phyloP scores from a whole-genome alignment of 2,113 vertebrate species.

The Gasterosteus aculeatus region DNA sequence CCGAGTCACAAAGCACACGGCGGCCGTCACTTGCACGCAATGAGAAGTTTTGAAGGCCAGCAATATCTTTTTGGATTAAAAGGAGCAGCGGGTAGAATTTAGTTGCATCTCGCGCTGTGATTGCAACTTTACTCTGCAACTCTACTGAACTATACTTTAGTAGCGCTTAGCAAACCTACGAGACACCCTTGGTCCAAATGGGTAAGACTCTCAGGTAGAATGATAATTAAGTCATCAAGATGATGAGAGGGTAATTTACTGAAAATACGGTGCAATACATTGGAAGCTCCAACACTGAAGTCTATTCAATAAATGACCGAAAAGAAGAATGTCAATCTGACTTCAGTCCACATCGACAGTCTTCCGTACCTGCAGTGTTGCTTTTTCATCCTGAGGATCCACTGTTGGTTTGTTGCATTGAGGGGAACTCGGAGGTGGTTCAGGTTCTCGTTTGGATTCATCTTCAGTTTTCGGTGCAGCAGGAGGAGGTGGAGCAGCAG shows the following conservation, averaged over 20 bases:
- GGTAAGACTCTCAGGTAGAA: not conserved
- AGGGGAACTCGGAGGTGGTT: conserved; percentile 15
- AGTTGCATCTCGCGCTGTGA: not conserved
- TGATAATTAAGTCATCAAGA: not conserved
- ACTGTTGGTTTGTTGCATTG: conserved; percentile 13
- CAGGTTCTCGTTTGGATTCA: conserved; percentile 38
- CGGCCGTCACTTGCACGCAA: not conserved
- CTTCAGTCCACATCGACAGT: not conserved
- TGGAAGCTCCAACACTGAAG: not conserved
- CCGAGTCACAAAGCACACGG: not conserved
- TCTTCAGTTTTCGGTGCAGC: conserved; percentile 35
- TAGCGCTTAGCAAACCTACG: no score
- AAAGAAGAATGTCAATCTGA: not conserved
- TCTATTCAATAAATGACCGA: not conserved
- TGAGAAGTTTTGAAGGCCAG: not conserved
- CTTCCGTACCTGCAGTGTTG: conserved; percentile 50
- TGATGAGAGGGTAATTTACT: not conserved
- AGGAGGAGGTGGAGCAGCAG: conserved; percentile 16
- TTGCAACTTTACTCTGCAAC: not conserved
- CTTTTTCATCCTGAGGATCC: conserved; percentile 48
- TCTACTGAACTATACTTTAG: not conserved
- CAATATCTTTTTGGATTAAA: not conserved
- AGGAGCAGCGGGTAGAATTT: not conserved
- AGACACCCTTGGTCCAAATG: not conserved
- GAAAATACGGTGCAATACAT: not conserved